Conservation (phyloP, 2,797 vertebrate genomes). For the Acanthiza pusilla region DNA sequence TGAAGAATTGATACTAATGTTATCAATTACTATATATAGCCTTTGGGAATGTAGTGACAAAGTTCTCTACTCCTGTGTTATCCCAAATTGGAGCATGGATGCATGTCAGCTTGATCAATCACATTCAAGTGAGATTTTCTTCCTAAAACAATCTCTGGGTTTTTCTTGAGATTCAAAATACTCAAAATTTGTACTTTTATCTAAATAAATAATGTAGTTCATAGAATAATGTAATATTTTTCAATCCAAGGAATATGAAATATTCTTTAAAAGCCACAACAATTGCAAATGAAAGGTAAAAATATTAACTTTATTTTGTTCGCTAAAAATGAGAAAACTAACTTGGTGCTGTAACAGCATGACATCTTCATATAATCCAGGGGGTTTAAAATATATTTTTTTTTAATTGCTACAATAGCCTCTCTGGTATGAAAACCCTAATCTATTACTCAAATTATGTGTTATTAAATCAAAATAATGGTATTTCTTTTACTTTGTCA, state of each 20-base stretch:
- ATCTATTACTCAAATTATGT: not conserved
- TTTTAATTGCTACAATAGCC: not conserved
- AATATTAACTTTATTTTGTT: not conserved
- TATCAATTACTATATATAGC: not conserved
- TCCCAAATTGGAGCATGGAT: not conserved
- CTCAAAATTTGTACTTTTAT: not conserved
- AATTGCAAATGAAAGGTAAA: not conserved
- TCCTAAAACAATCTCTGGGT: not conserved
- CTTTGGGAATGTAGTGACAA: not conserved
- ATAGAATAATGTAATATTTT: not conserved
- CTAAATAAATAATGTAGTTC: not conserved
- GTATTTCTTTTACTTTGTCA: not conserved
- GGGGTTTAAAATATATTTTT: not conserved
- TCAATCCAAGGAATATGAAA: not conserved
- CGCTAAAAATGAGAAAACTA: not conserved
- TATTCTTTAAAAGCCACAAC: not conserved
- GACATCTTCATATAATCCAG: not conserved
- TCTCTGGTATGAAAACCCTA: not conserved
- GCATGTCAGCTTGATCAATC: not conserved
- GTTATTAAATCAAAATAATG: not conserved
- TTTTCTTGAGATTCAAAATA: not conserved
- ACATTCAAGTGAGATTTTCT: not conserved
- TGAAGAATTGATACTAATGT: slow-evolving; percentile 1
- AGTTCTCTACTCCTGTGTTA: not conserved
- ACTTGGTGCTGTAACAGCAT: not conserved